Evolutionary conservation across 2,113 vertebrate genomes (phyloP).

Genomic region (Cebidichthys violaceus): DNA sequence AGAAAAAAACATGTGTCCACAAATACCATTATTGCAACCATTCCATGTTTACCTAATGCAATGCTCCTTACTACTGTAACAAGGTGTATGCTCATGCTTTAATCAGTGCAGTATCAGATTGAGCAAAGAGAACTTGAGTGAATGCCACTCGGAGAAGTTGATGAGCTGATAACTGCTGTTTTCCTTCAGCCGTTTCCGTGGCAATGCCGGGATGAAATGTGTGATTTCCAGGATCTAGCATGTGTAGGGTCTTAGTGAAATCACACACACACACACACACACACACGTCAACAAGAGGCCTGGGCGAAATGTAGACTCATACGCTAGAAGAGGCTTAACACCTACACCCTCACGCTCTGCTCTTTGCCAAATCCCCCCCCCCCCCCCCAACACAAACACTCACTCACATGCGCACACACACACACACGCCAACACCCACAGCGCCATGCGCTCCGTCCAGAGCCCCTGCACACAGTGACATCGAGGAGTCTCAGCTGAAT

Average conservation of each 20-base stretch:
- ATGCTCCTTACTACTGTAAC: background rate
- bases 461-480: background rate
- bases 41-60: background rate
- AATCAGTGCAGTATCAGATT: constrained; percentile 28
- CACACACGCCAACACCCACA: background rate
- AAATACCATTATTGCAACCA: background rate
- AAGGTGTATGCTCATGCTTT: background rate
- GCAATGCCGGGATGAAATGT: constrained; percentile 19
- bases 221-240: constrained; percentile 46
- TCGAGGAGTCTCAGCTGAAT: constrained; percentile 8
- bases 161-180: constrained; percentile 39
- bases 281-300: background rate
- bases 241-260: constrained; percentile 24
- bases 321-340: constrained; percentile 14
- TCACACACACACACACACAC: background rate
- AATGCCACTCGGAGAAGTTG: background rate
- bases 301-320: background rate
- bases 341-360: background rate
- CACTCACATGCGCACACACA: background rate
- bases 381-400: background rate
- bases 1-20: background rate
- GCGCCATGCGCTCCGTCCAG: background rate
- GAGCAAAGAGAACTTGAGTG: constrained; percentile 23
- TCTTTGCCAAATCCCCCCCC: background rate
- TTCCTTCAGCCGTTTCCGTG: constrained; percentile 18